A percentile compares a stretch with the other conserved stretches of the same genome.
Conservation (phyloP, 2,113 vertebrate genomes). For the Sander vitreus region DNA sequence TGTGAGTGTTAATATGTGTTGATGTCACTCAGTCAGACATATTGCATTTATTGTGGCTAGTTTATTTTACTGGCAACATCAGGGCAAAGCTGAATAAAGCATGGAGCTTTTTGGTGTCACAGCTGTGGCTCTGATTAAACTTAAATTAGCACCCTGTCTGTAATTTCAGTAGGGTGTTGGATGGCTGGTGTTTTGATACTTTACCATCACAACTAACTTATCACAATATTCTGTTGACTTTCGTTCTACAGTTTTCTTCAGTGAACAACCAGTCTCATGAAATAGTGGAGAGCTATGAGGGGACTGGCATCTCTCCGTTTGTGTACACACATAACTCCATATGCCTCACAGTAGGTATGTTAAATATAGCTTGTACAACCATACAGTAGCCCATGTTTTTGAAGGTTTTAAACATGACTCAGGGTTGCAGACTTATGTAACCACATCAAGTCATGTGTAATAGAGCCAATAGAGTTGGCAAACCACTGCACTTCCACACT, state of each 20-base stretch:
- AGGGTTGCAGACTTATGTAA: constrained; percentile 23
- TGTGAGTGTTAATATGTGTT: constrained; percentile 64
- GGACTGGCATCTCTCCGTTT: constrained; percentile 77
- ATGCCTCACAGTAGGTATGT: constrained; percentile 80
- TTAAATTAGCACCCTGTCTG: constrained; percentile 6
- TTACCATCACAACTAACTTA: not conserved
- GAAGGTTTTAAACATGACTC: constrained; percentile 23
- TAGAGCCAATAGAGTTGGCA: not conserved
- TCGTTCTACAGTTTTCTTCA: constrained; percentile 50
- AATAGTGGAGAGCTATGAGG: constrained; percentile 56
- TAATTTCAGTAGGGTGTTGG: constrained; percentile 17
- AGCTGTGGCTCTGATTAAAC: constrained; percentile 17
- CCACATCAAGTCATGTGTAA: constrained; percentile 3
- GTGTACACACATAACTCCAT: constrained; percentile 76
- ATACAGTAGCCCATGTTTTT: not conserved
- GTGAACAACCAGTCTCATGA: constrained; percentile 53
- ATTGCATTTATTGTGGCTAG: not conserved
- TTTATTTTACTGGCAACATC: not conserved
- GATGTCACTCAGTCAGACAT: not conserved
- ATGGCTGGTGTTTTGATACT: not conserved
- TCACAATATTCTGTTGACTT: not conserved
- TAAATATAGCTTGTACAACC: not conserved
- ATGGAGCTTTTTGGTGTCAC: no score
- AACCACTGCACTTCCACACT: constrained; percentile 10
- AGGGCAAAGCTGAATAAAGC: constrained; percentile 15